phyloP scores from a whole-genome alignment of 2,113 vertebrate genomes.

The Ptyas mucosa region DNA sequence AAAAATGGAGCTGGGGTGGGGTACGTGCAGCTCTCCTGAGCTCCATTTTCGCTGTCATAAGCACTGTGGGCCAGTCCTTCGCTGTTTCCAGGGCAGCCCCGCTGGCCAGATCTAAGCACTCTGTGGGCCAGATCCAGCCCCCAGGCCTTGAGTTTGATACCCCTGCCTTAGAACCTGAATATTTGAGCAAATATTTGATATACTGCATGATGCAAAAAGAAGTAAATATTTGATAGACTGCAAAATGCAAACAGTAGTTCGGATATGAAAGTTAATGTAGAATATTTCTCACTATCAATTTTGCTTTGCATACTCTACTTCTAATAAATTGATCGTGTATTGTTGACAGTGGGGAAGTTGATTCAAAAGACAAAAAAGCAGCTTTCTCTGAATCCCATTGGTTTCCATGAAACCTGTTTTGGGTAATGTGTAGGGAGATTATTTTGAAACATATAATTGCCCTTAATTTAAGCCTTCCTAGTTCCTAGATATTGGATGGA shows the following conservation, averaged over 20 bases:
- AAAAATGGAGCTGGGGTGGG: too few species aligned
- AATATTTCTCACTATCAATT: background rate
- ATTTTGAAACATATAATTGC: background rate
- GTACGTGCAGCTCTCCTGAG: too few species aligned
- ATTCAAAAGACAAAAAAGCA: background rate
- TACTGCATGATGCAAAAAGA: background rate
- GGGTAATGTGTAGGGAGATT: background rate
- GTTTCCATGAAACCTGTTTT: background rate
- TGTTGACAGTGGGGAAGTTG: background rate
- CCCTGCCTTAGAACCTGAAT: background rate
- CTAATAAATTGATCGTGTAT: background rate
- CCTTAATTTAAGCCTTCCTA: background rate
- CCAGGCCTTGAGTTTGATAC: too few species aligned
- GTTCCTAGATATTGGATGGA: background rate
- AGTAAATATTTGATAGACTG: background rate
- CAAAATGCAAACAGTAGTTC: background rate
- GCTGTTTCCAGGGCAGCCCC: too few species aligned
- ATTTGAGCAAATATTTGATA: background rate
- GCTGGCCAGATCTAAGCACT: too few species aligned
- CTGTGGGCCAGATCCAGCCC: too few species aligned
- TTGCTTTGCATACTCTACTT: background rate
- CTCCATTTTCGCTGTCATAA: too few species aligned
- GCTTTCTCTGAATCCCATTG: background rate
- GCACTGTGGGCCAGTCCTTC: too few species aligned
- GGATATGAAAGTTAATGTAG: background rate